Evolutionary conservation across 2,113 vertebrate species (phyloP).

Genomic region (Osmerus eperlanus): DNA sequence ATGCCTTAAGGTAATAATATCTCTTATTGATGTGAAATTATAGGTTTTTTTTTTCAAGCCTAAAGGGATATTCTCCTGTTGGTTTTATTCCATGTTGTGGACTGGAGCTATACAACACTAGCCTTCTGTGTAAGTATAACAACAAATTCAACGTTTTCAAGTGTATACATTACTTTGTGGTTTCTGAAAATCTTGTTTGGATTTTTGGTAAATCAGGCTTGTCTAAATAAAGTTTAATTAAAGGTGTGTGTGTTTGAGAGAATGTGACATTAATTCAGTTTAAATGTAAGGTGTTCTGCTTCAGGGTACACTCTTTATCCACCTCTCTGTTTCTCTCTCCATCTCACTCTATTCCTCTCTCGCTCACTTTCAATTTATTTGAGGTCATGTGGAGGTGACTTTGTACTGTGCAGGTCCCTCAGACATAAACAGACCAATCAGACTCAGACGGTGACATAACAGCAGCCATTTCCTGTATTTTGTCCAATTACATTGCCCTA

Average conservation of each 20-base stretch:
- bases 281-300: not conserved
- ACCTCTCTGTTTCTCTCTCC: not conserved
- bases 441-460: slow-evolving; percentile 17
- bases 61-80: slow-evolving; percentile 5
- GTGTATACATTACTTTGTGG: slow-evolving; percentile 15
- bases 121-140: slow-evolving; percentile 23
- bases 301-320: not conserved
- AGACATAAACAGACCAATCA: not conserved
- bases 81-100: not conserved
- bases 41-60: not conserved
- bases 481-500: slow-evolving; percentile 27
- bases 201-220: slow-evolving; percentile 13
- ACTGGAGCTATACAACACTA: not conserved
- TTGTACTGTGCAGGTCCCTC: not conserved
- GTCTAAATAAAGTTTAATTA: slow-evolving; percentile 18
- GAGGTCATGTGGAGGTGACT: slow-evolving; percentile 26
- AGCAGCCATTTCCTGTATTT: slow-evolving; percentile 26
- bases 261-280: too few relatives aligned
- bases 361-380: not conserved
- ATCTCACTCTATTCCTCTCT: not conserved
- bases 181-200: slow-evolving; percentile 27
- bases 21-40: not conserved
- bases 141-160: not conserved
- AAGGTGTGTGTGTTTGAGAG: not conserved
- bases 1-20: not conserved